These are phyloP conservation scores for Imbricaverruca yamaguchii DNA, from an alignment of 2,888 invertebrate genomes.

Conservation along the genomic window DNA sequence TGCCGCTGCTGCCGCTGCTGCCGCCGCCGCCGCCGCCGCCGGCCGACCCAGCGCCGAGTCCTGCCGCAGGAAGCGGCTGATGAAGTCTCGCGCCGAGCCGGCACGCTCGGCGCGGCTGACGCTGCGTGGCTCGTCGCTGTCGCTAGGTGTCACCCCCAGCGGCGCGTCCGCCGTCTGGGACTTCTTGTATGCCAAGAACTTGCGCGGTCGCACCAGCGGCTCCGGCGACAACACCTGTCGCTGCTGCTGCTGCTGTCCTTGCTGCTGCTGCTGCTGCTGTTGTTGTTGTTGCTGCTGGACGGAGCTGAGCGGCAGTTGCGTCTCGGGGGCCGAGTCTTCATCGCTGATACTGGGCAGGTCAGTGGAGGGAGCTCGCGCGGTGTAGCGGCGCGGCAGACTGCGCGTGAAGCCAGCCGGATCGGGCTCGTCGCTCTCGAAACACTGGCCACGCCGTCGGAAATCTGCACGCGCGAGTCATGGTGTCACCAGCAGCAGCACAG, in stretches of 20 bases:
- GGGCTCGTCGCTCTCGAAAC: neutral
- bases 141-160: neutral
- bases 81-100: conserved; percentile 22
- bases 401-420: neutral
- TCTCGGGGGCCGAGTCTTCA: neutral
- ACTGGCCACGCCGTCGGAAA: conserved; percentile 2
- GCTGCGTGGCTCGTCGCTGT: neutral
- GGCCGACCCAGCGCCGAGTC: conserved; percentile 8
- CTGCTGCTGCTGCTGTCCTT: neutral
- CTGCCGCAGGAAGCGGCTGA: conserved; percentile 20
- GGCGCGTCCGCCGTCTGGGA: conserved; percentile 1
- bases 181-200: conserved; percentile 13
- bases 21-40: neutral
- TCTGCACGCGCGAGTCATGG: neutral
- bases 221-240: neutral
- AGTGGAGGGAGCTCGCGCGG: conserved; percentile 1
- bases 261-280: neutral
- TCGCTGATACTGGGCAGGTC: conserved; percentile 15
- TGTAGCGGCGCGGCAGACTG: conserved; percentile 11
- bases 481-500: neutral
- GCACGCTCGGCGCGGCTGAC: conserved; percentile 1
- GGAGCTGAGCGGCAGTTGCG: neutral
- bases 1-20: neutral
- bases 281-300: neutral
- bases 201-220: neutral